These are phyloP conservation scores for Serilophus lunatus DNA, from an alignment of 2,113 vertebrate species.

Conservation along the genomic window DNA sequence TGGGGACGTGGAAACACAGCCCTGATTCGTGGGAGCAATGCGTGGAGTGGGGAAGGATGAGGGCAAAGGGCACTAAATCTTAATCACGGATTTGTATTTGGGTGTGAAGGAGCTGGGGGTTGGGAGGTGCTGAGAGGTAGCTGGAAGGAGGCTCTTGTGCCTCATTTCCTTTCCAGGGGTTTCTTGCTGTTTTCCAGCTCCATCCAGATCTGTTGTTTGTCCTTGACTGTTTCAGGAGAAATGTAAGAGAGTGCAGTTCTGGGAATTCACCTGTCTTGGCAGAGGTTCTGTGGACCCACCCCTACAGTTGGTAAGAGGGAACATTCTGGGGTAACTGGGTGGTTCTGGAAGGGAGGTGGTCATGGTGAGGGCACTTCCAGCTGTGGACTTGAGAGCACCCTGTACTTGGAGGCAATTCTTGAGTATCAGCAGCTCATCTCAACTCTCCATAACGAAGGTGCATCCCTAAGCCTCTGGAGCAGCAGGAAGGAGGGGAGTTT, in stretches of 20 bases:
- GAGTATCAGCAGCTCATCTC: background rate
- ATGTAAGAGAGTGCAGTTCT: background rate
- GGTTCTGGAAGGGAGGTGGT: background rate
- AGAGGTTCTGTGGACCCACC: background rate
- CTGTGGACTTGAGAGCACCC: background rate
- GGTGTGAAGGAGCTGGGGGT: background rate
- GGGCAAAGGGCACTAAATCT: conserved; percentile 19
- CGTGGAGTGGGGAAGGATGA: background rate
- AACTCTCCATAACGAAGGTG: background rate
- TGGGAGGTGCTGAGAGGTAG: background rate
- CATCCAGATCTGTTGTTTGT: conserved; percentile 49
- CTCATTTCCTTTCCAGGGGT: conserved; percentile 37
- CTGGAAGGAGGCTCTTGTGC: background rate
- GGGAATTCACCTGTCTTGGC: background rate
- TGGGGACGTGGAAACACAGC: background rate
- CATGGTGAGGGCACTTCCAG: background rate
- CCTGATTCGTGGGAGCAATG: background rate
- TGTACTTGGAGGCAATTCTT: background rate
- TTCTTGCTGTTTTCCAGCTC: conserved; percentile 54
- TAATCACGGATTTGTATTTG: conserved; percentile 23
- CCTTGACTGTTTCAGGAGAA: conserved; percentile 36
- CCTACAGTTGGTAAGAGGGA: conserved; percentile 3
- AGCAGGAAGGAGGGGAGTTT: background rate
- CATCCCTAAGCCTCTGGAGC: background rate
- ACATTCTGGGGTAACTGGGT: background rate